Percentiles rank a stretch among this genome's conserved stretches.
phyloP scores from a whole-genome alignment of 2,113 vertebrate genomes.

The Camelus dromedarius region DNA sequence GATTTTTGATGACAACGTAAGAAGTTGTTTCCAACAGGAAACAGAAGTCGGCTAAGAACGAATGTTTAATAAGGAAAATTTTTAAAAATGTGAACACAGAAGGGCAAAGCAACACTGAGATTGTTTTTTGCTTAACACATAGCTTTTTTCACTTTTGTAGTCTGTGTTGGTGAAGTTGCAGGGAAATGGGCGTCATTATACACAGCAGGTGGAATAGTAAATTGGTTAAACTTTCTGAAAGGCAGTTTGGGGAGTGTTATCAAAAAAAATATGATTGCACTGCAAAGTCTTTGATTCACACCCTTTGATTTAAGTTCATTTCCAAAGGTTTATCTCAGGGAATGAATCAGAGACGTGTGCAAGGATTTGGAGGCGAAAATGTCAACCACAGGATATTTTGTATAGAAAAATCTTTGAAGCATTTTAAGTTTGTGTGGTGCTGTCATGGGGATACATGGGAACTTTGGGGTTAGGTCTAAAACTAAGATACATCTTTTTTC shows the following conservation, averaged over 20 bases:
- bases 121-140: background rate
- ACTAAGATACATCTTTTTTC: background rate
- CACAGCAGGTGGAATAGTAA: conserved; percentile 10
- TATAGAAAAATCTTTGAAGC: background rate
- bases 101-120: background rate
- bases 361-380: background rate
- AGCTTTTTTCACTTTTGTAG: background rate
- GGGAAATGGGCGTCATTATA: background rate
- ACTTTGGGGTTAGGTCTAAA: background rate
- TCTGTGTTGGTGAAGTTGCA: background rate
- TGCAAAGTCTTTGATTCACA: background rate
- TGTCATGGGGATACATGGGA: rapidly evolving
- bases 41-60: background rate
- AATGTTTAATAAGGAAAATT: background rate
- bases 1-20: background rate
- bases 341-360: background rate
- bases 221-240: background rate
- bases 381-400: background rate
- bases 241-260: background rate
- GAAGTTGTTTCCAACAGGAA: background rate
- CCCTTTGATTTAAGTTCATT: background rate
- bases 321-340: background rate
- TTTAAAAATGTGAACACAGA: background rate
- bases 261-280: background rate
- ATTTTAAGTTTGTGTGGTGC: too few species aligned